Base-by-base conservation (phyloP, 2,888 invertebrate genomes). In the Cremastinae sp. region DNA sequence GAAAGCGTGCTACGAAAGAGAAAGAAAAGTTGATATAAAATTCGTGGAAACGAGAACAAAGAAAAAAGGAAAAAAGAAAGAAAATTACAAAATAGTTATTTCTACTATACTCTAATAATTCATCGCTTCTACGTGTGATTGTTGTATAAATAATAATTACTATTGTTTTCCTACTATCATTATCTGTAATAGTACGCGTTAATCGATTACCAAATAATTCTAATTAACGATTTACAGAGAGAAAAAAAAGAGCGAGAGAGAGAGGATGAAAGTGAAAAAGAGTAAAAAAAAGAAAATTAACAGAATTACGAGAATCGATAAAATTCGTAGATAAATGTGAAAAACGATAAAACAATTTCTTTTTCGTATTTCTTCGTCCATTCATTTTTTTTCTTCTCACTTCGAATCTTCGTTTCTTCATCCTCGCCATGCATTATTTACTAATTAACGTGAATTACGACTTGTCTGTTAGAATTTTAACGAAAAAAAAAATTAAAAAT, bases 41-140 rank as follows among this genome's bases (percentile, higher is more conserved):
- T 28, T 28, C 28, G 28, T 3, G 5, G 28, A 3, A 75, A 72
- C 75, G 73, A 77, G 75, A 74, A 75, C 76, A 74, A 56, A 74
- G 78, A 77, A 71, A 74, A 51, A 62, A 59, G 41, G n/a, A 49
- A 39, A n/a, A 49, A 49, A 66, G 55, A 64, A 28, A 28, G 28
- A 28, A 28, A 28, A 28, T 3, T 28, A 28, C 28, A 71, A 81
- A 78, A 82, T 87, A 89, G 88, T 89, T 86, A 88, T 89, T 89
- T 89, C 88, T 89, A 89, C 87, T 88, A 87, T 83, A 87, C 87
- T 28, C 28, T 28, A 28, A 28, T 89, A 88, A 88, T 89, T 88
- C 85, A 85, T 89, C 87, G 89, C 88, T 89, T 88, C 88, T 88
- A 87, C 85, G 87, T 89, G 88, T 89, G 88, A 86, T 89, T 88